A percentile compares a stretch with the other conserved stretches of the same genome.
These are phyloP conservation scores for Saguinus midas DNA, from an alignment of 2,113 vertebrate species.

Conservation along the genomic window DNA sequence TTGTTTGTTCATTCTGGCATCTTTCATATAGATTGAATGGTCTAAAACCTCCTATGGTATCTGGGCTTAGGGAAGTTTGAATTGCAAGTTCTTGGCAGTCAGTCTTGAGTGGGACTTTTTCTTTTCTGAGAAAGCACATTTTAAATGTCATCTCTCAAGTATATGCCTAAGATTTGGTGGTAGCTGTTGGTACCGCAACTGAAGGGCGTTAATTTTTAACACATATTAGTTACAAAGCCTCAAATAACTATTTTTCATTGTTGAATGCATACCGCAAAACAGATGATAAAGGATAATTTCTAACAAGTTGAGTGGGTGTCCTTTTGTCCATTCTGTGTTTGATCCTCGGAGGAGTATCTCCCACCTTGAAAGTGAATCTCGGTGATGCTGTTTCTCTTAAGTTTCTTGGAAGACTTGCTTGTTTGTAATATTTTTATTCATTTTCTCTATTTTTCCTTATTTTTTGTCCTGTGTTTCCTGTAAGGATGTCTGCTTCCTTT, in stretches of 20 bases:
- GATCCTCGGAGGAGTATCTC: neutral
- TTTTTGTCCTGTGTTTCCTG: slow-evolving; percentile 14
- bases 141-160: slow-evolving; percentile 73
- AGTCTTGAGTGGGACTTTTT: slow-evolving; percentile 74
- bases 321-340: neutral
- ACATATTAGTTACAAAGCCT: slow-evolving; percentile 22
- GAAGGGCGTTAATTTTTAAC: slow-evolving; percentile 45
- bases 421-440: slow-evolving; percentile 1
- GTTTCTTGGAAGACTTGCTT: slow-evolving; percentile 5
- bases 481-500: neutral
- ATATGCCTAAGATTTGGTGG: slow-evolving; percentile 57
- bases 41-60: neutral
- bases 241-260: neutral
- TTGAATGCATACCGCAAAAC: neutral
- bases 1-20: slow-evolving; percentile 16
- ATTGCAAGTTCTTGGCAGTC: slow-evolving; percentile 70
- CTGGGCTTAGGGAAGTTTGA: slow-evolving; percentile 64
- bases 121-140: slow-evolving; percentile 75
- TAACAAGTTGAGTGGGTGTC: neutral
- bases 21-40: slow-evolving; percentile 15
- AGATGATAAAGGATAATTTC: neutral
- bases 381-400: neutral
- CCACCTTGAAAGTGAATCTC: neutral
- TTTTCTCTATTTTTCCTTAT: neutral
- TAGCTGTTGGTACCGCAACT: slow-evolving; percentile 39